Evolutionary conservation across 2,113 vertebrate species (phyloP).

Genomic region (Perccottus glenii): DNA sequence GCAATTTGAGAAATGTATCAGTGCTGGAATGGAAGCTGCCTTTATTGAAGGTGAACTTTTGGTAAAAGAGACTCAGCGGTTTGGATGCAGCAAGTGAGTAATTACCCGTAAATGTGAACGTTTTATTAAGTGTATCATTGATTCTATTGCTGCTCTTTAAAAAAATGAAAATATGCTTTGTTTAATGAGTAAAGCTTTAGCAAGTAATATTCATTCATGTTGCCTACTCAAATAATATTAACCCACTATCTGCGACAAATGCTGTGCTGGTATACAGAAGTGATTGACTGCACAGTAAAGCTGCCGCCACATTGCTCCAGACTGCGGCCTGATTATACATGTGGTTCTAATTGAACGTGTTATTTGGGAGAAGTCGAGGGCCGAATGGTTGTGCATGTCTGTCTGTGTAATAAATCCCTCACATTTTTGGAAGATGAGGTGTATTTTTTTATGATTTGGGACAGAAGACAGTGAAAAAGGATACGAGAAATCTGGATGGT

Average conservation of each 20-base stretch:
- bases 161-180: constrained; percentile 12
- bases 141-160: neutral
- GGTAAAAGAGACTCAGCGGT: neutral
- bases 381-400: constrained; percentile 45
- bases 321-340: constrained; percentile 78
- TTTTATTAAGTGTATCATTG: neutral
- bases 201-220: neutral
- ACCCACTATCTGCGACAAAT: constrained; percentile 35
- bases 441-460: constrained; percentile 43
- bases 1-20: constrained; percentile 40
- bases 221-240: constrained; percentile 32
- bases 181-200: neutral
- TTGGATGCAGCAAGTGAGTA: neutral
- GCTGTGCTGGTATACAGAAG: constrained; percentile 36
- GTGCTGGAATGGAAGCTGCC: constrained; percentile 41
- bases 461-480: constrained; percentile 49
- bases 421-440: constrained; percentile 71
- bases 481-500: constrained; percentile 13
- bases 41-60: constrained; percentile 3
- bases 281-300: constrained; percentile 55
- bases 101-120: neutral
- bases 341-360: constrained; percentile 83
- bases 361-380: constrained; percentile 69
- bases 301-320: constrained; percentile 61
- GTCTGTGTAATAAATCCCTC: constrained; percentile 65